These are phyloP conservation scores for Platorchestia sp. DNA, from an alignment of 1,140 invertebrate genomes.

Conservation along the genomic window DNA sequence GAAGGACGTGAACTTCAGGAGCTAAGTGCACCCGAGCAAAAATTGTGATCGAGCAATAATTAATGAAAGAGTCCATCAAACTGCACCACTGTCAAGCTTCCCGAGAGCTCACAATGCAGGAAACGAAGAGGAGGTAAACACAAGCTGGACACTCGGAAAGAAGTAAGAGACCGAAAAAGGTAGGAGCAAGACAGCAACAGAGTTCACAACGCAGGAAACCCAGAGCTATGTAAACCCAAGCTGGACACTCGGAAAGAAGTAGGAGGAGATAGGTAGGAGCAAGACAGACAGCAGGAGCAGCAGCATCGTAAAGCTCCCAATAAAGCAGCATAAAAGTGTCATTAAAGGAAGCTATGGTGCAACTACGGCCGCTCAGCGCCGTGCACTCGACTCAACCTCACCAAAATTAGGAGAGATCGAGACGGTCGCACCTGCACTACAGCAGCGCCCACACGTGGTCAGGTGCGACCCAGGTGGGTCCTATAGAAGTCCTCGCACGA, in stretches of 20 bases:
- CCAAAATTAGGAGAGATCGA: not conserved
- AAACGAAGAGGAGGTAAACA: too few species aligned
- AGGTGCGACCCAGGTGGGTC: not conserved
- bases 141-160: not conserved
- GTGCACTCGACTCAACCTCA: not conserved
- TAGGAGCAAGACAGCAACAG: too few species aligned
- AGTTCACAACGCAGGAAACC: not conserved
- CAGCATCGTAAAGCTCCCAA: slow-evolving; percentile 6
- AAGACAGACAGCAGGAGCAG: not conserved
- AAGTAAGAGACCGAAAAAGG: too few species aligned
- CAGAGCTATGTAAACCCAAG: not conserved
- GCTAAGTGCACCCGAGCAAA: not conserved
- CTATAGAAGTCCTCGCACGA: too few species aligned
- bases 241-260: not conserved
- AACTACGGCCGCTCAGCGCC: not conserved
- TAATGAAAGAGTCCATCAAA: not conserved
- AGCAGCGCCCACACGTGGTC: not conserved
- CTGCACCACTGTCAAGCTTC: not conserved
- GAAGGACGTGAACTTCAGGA: too few species aligned
- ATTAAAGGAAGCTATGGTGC: not conserved
- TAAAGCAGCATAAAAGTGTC: slow-evolving; percentile 8
- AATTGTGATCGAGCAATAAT: not conserved
- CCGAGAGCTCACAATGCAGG: not conserved
- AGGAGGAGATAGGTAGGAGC: not conserved
- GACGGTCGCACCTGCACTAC: not conserved